phyloP scores from a whole-genome alignment of 2,113 vertebrate genomes.

The Ctenodactylus gundi region DNA sequence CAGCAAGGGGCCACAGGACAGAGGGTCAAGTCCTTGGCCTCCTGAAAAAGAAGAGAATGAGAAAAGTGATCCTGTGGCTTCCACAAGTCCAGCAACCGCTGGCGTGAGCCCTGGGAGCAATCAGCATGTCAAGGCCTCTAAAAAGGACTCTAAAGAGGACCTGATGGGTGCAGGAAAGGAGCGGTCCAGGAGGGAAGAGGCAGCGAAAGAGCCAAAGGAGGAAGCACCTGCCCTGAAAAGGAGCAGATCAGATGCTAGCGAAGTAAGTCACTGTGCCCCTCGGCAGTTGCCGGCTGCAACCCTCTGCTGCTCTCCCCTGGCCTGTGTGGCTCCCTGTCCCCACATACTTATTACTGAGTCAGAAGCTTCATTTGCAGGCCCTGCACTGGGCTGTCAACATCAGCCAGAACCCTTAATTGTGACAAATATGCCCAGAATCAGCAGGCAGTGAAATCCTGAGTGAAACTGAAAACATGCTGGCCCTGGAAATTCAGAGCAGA shows the following conservation, averaged over 20 bases:
- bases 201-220: background rate
- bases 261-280: conserved; percentile 60
- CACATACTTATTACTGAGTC: background rate
- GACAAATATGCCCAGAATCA: background rate
- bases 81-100: background rate
- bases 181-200: conserved; percentile 48
- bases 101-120: background rate
- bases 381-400: background rate
- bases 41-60: background rate
- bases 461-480: conserved; percentile 10
- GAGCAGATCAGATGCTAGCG: conserved; percentile 42
- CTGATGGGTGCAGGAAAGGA: background rate
- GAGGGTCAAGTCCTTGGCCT: background rate
- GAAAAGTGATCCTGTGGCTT: background rate
- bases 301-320: background rate
- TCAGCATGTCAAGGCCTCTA: background rate
- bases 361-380: fast-evolving
- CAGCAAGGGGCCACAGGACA: background rate
- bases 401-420: background rate
- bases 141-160: background rate
- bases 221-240: conserved; percentile 51
- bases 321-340: background rate
- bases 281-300: background rate
- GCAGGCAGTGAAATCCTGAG: conserved; percentile 39
- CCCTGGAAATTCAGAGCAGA: background rate